Base-by-base conservation (phyloP, 2,888 invertebrate species). In the Patella pellucida region DNA sequence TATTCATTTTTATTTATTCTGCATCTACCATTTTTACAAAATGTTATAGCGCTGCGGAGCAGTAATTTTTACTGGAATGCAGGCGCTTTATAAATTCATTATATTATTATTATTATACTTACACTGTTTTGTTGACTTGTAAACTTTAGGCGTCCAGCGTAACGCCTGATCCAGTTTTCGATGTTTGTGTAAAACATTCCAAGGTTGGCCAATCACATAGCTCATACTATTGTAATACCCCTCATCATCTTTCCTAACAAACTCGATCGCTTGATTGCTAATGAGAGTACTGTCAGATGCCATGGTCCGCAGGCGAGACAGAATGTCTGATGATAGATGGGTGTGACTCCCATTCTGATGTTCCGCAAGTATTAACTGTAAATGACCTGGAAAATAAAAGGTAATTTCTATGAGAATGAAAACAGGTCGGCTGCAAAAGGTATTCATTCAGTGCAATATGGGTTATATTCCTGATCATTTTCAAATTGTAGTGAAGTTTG, bases 201-300 rank as follows among this genome's bases (percentile, higher is more conserved):
- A 85, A 4, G 85, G 85, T n/a, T 77, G 72, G 16, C 76, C 73
- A 1, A 85, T 76, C 16, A 84, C 52, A 62, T 75, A 77, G 19
- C 73, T 71, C 69, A 85, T 81, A 41, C 81, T 81, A 72, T 82
- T 78, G 74, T 81, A 87, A 73, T 88, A 87, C 7, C 79, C 69
- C 50, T 80, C 77, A 74, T 86, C 86, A 78, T 85, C 85, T 19
- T 72, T 81, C 50, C 76, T 80, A n/a, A 87, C 87, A 78, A 80
- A 82, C 23, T 81, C 78, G 16, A 85, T 52, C 19, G 86, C 85
- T 50, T 76, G 62, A 2, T 78, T 74, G 69, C 83, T 78, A 3
- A 81, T 78, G 52, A 75, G 74, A 16, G 82, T 75, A 9, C 84
- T 80, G 50, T 80, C 82, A 0, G 73, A 50, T 73, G 79, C 79